A percentile compares a stretch with the other conserved stretches of the same genome.
Conservation (phyloP, 2,888 invertebrate genomes). For the Drosophila neoperkinsi region DNA sequence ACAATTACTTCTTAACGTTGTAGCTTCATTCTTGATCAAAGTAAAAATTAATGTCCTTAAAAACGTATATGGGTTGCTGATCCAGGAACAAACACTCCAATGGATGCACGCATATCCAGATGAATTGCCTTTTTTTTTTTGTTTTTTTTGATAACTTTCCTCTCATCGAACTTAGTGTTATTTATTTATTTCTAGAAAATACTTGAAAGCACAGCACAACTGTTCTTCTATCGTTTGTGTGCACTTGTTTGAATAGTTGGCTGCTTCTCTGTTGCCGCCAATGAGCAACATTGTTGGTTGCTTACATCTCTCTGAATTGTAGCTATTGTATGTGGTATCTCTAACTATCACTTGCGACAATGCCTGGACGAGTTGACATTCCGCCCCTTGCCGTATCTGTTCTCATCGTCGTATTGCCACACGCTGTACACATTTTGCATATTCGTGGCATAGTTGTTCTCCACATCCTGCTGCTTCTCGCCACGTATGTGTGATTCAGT, state of each 20-base stretch:
- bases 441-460: slow-evolving; percentile 75
- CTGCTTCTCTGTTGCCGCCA: slow-evolving; percentile 12
- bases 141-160: slow-evolving; percentile 22
- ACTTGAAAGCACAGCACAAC: slow-evolving; percentile 57
- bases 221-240: slow-evolving; percentile 12
- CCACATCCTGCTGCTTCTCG: slow-evolving; percentile 59
- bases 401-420: slow-evolving; percentile 75
- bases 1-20: slow-evolving; percentile 35
- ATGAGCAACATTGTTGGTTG: slow-evolving; percentile 2
- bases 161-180: slow-evolving; percentile 24
- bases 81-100: slow-evolving; percentile 10
- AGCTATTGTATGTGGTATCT: slow-evolving; percentile 29
- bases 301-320: slow-evolving; percentile 4
- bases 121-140: slow-evolving; percentile 4
- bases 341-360: slow-evolving; percentile 76
- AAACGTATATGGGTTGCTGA: slow-evolving; percentile 10
- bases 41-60: slow-evolving; percentile 19
- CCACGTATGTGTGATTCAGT: slow-evolving; percentile 74
- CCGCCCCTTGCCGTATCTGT: slow-evolving; percentile 73
- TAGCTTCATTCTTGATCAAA: slow-evolving; percentile 27
- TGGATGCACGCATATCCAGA: slow-evolving; percentile 15
- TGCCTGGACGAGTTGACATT: slow-evolving; percentile 70
- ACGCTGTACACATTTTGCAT: slow-evolving; percentile 67
- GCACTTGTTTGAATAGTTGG: slow-evolving; percentile 10
- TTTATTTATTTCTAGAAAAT: slow-evolving; percentile 58